A percentile compares a stretch with the other conserved stretches of the same genome.
phyloP scores from a whole-genome alignment of 2,797 vertebrate species.

The Martes flavigula region DNA sequence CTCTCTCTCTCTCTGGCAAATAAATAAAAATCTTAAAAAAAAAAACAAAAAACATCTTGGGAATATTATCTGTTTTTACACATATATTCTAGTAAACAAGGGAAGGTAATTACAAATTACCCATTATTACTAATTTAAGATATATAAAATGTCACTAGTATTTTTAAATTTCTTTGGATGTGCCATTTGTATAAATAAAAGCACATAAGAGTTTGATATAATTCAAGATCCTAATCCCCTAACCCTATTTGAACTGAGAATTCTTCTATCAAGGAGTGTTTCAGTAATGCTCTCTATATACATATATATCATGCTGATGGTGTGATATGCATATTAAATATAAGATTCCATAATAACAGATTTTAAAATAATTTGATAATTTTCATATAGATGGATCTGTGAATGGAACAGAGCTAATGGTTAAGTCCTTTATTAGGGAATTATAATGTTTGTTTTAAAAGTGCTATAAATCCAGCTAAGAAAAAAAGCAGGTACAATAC shows the following conservation, averaged over 20 bases:
- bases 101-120: slow-evolving; percentile 22
- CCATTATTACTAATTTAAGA: slow-evolving; percentile 21
- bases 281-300: not conserved
- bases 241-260: not conserved
- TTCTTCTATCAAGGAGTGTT: not conserved
- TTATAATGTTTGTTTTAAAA: slow-evolving; percentile 42
- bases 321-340: slow-evolving; percentile 27
- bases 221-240: not conserved
- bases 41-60: not conserved
- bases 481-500: slow-evolving; percentile 32
- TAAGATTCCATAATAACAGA: not conserved
- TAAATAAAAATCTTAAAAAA: too few species aligned
- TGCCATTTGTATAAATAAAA: slow-evolving; percentile 35
- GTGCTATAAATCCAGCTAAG: not conserved
- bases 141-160: not conserved
- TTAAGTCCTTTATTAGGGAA: not conserved
- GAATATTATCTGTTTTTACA: not conserved
- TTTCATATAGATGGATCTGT: slow-evolving; percentile 9
- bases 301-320: not conserved
- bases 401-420: not conserved
- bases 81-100: not conserved
- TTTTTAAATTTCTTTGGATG: slow-evolving; percentile 18
- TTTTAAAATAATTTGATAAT: slow-evolving; percentile 20
- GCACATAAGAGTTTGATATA: not conserved
- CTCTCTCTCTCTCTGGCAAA: too few species aligned